phyloP scores from a whole-genome alignment of 2,888 invertebrate genomes.

The Diplazon laetatorius region DNA sequence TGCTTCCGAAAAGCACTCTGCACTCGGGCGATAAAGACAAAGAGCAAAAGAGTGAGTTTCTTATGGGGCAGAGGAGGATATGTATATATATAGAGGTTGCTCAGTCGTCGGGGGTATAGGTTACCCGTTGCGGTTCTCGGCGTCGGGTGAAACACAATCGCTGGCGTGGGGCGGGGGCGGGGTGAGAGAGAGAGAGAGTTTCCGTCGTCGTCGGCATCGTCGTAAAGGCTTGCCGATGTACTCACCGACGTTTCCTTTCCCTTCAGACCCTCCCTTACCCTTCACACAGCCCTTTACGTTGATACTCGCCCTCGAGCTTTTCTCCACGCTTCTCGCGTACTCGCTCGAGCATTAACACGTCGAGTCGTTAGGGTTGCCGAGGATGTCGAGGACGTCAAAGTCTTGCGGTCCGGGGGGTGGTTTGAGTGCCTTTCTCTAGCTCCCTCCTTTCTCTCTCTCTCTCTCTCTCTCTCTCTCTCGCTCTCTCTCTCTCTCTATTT shows the following conservation, averaged over 20 bases:
- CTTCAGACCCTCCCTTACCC: too few relatives aligned
- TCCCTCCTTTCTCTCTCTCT: too few relatives aligned
- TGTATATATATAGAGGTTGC: too few relatives aligned
- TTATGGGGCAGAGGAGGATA: too few relatives aligned
- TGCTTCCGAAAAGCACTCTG: constrained; percentile 48
- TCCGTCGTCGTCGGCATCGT: constrained; percentile 54
- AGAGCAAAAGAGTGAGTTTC: constrained; percentile 30
- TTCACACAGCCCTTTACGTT: constrained; percentile 47
- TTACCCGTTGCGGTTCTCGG: constrained; percentile 45
- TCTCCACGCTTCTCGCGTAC: constrained; percentile 54
- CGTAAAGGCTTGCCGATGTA: constrained; percentile 59
- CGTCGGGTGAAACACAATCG: constrained; percentile 53
- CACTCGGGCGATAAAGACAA: constrained; percentile 26
- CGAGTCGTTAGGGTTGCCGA: constrained; percentile 60
- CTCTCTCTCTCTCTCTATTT: too few relatives aligned
- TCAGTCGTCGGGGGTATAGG: constrained; percentile 50
- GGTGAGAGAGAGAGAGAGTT: too few relatives aligned
- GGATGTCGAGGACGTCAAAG: constrained; percentile 37
- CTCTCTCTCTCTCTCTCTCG: too few relatives aligned
- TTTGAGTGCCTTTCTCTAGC: constrained; percentile 51
- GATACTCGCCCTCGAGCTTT: constrained; percentile 37
- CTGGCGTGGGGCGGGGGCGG: not conserved
- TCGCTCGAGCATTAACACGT: constrained; percentile 67
- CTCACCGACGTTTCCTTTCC: constrained; percentile 53
- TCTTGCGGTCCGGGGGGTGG: too few relatives aligned